Conservation (phyloP, 2,888 invertebrate genomes). For the Diadegma fenestrale region DNA sequence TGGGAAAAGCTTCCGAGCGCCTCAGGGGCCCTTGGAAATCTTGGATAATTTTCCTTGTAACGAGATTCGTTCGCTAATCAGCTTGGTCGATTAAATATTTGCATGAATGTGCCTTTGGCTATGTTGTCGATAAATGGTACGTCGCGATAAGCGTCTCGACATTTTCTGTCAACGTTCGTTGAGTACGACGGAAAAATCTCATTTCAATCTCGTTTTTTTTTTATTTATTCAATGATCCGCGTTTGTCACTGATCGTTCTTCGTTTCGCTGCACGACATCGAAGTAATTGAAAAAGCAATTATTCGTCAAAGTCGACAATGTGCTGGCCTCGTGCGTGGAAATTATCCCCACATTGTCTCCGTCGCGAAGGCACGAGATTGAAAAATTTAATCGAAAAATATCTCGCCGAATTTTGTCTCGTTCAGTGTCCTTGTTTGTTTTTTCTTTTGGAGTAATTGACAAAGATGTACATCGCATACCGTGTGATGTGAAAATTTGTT, state of each 20-base stretch:
- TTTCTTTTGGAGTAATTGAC: background rate
- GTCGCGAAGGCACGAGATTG: background rate
- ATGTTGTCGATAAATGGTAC: background rate
- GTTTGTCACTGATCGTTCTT: background rate
- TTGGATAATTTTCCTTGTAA: conserved; percentile 16
- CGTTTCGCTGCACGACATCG: background rate
- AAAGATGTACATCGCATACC: background rate
- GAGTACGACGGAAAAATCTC: background rate
- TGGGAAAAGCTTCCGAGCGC: background rate
- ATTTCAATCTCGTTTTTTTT: background rate
- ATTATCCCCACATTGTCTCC: background rate
- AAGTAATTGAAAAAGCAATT: background rate
- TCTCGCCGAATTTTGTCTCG: background rate
- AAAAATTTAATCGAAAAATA: conserved; percentile 23
- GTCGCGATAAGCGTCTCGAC: background rate
- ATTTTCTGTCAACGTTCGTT: background rate
- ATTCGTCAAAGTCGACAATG: background rate
- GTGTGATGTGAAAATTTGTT: conserved; percentile 34
- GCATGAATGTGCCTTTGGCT: background rate
- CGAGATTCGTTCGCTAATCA: conserved; percentile 4
- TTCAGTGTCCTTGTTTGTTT: background rate
- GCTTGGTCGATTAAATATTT: conserved; percentile 6
- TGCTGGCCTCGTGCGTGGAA: background rate
- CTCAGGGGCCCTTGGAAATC: background rate
- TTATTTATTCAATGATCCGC: background rate